phyloP scores from a whole-genome alignment of 1,140 invertebrate species.

The Amyelois transitella region DNA sequence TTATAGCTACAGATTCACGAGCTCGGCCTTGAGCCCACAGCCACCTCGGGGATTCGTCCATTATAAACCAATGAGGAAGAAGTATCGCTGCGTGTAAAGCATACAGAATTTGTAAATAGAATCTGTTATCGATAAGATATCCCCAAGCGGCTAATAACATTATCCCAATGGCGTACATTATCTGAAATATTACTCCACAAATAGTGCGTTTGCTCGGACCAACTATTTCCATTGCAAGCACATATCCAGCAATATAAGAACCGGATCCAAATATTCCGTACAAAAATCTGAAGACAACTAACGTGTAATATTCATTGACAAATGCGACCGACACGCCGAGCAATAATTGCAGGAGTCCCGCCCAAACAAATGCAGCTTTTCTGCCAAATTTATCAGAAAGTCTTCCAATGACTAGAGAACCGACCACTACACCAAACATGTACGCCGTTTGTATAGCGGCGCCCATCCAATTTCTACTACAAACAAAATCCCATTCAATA shows the following conservation, averaged over 20 bases:
- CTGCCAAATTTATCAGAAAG: conserved; percentile 90
- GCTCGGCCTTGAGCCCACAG: conserved; percentile 84
- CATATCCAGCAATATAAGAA: conserved; percentile 87
- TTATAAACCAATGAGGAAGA: conserved; percentile 85
- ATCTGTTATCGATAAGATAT: conserved; percentile 83
- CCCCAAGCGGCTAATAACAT: conserved; percentile 88
- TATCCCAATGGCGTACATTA: conserved; percentile 86
- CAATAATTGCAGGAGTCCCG: conserved; percentile 80
- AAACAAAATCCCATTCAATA: conserved; percentile 91
- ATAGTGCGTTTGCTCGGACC: conserved; percentile 85
- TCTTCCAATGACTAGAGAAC: conserved; percentile 86
- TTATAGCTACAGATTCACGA: conserved; percentile 80
- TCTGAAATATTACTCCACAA: conserved; percentile 87
- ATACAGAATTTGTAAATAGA: conserved; percentile 85
- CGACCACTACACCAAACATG: conserved; percentile 90
- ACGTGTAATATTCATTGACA: conserved; percentile 81
- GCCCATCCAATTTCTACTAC: conserved; percentile 85
- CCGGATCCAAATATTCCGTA: conserved; percentile 87
- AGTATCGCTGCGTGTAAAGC: conserved; percentile 83
- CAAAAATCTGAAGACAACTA: conserved; percentile 81
- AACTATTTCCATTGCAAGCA: conserved; percentile 90
- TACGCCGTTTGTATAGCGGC: conserved; percentile 85
- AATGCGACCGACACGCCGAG: conserved; percentile 83
- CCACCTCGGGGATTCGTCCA: conserved; percentile 90
- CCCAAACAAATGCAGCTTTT: conserved; percentile 85